Percentiles rank a stretch among this genome's conserved stretches.
Conservation (phyloP, 2,113 vertebrate species). For the Festucalex cinctus region DNA sequence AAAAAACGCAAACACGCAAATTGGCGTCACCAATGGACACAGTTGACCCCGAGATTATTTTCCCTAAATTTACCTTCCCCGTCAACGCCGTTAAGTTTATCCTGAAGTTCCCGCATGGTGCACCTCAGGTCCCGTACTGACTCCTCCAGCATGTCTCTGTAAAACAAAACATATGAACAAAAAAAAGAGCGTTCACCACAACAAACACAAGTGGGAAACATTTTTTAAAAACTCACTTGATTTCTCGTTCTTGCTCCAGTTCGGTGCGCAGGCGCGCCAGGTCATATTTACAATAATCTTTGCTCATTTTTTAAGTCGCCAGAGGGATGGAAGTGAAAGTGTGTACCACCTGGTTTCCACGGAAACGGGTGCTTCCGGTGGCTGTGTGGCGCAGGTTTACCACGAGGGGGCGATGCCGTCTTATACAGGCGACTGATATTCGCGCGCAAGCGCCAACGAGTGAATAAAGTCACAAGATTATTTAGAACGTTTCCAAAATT, state of each 20-base stretch:
- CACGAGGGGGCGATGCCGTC: neutral
- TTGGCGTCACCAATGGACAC: neutral
- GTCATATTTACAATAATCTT: conserved; percentile 44
- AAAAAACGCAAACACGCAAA: neutral
- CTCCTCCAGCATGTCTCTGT: conserved; percentile 65
- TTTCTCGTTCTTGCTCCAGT: conserved; percentile 61
- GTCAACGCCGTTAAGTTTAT: conserved; percentile 60
- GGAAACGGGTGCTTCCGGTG: conserved; percentile 38
- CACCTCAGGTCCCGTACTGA: conserved; percentile 63
- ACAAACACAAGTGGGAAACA: neutral
- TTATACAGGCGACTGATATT: neutral
- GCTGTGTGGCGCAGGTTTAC: too few relatives aligned
- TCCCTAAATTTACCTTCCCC: conserved; percentile 43
- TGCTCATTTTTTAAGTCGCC: conserved; percentile 29
- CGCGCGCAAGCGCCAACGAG: neutral
- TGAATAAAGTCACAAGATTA: too few relatives aligned
- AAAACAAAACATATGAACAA: neutral
- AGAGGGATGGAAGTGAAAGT: neutral
- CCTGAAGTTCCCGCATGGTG: conserved; percentile 64
- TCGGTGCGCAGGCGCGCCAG: conserved; percentile 45
- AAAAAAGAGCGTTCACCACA: neutral
- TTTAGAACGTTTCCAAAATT: neutral
- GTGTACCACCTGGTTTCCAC: conserved; percentile 44
- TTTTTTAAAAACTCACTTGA: conserved; percentile 51
- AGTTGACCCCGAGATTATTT: neutral